phyloP scores from a whole-genome alignment of 92 coral and sea anemone genomes.

The Zoanthus sociatus region DNA sequence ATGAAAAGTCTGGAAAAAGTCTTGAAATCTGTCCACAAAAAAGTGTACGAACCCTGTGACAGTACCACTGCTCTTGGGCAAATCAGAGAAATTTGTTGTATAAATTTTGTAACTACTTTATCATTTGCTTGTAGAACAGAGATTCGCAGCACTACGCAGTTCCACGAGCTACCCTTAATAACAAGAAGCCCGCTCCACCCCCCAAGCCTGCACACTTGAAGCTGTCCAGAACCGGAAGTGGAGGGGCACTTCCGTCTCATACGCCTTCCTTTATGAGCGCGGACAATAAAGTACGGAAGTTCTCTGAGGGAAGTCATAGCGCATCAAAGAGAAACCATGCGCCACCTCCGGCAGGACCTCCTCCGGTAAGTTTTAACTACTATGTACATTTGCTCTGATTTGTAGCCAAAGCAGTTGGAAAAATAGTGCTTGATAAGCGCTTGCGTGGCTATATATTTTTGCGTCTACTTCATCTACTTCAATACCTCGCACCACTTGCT shows the following conservation, averaged over 20 bases:
- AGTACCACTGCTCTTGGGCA: no score
- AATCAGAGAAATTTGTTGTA: no score
- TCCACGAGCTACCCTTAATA: slow-evolving; percentile 67
- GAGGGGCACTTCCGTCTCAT: slow-evolving; percentile 28
- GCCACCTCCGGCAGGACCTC: slow-evolving; percentile 89
- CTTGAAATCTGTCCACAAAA: no score
- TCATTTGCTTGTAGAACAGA: slow-evolving; percentile 8
- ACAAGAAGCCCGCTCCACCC: slow-evolving; percentile 82
- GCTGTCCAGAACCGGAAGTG: slow-evolving; percentile 65
- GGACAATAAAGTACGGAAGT: slow-evolving; percentile 60
- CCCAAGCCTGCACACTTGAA: slow-evolving; percentile 90
- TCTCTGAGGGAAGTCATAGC: slow-evolving; percentile 64
- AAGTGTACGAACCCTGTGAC: no score
- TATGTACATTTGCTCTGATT: not conserved
- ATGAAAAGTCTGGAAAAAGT: no score
- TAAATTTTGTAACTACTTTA: not conserved
- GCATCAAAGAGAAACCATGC: slow-evolving; percentile 40
- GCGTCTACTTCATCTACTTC: no score
- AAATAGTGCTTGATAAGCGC: no score
- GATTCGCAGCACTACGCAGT: slow-evolving; percentile 75
- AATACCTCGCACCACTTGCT: no score
- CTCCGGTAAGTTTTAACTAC: slow-evolving; percentile 63
- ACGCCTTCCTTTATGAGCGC: slow-evolving; percentile 21
- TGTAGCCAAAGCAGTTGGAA: no score
- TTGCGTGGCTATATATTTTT: no score